These are phyloP conservation scores for Stenolophus ochropezus DNA, from an alignment of 2,888 invertebrate genomes.

Conservation along the genomic window DNA sequence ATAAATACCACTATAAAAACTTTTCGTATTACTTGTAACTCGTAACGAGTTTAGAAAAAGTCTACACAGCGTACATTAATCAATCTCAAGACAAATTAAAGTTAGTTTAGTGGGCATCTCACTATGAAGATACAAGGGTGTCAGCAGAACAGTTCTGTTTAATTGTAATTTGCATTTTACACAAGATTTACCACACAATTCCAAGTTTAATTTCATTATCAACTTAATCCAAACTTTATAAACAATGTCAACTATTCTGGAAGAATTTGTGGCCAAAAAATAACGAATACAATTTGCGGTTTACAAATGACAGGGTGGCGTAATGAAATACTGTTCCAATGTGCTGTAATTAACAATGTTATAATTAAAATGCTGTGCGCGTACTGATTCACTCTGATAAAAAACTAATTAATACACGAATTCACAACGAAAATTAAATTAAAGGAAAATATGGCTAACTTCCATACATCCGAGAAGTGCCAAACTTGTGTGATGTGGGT, in stretches of 20 bases:
- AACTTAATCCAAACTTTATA: constrained; percentile 29
- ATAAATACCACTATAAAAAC: constrained; percentile 41
- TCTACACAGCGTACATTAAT: constrained; percentile 44
- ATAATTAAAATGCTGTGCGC: constrained; percentile 25
- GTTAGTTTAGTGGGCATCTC: neutral
- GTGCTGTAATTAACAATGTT: constrained; percentile 27
- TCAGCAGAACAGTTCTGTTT: neutral
- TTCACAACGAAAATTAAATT: neutral
- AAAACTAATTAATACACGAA: constrained; percentile 15
- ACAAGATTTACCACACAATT: constrained; percentile 10
- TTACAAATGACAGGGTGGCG: neutral
- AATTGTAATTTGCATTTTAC: constrained; percentile 3
- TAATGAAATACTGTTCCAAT: neutral
- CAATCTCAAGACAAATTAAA: constrained; percentile 52
- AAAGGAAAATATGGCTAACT: constrained; percentile 3
- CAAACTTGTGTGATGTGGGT: neutral
- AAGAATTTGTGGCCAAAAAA: neutral
- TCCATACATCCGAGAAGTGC: neutral
- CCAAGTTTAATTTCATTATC: constrained; percentile 21
- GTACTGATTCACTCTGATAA: neutral
- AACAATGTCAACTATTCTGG: constrained; percentile 22
- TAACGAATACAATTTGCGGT: neutral
- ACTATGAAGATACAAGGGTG: neutral
- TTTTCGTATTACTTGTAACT: constrained; percentile 29
- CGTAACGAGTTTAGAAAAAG: constrained; percentile 44